Conservation (phyloP, 2,797 vertebrate genomes). For the Pipistrellus pipistrellus region DNA sequence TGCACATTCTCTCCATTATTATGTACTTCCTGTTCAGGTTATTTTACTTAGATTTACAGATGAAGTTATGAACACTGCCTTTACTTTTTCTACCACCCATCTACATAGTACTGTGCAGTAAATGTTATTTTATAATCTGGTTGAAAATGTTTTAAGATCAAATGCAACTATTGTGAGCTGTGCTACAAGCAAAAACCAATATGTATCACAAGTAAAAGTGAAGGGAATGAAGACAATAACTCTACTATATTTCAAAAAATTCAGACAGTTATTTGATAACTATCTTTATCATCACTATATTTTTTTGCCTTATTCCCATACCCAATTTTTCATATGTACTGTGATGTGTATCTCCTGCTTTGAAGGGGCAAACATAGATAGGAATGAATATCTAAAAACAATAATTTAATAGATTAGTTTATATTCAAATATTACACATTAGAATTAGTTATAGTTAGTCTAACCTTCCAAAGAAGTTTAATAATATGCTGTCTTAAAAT, state of each 20-base stretch:
- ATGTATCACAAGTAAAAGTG: background rate
- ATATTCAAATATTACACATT: background rate
- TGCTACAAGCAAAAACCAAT: background rate
- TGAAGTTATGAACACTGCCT: background rate
- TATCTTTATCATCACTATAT: background rate
- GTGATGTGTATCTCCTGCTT: background rate
- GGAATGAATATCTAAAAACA: constrained; percentile 5
- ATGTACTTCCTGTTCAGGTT: background rate
- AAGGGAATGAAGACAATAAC: background rate
- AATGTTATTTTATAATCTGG: background rate
- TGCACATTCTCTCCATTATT: background rate
- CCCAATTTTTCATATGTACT: background rate
- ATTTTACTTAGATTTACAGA: constrained; percentile 20
- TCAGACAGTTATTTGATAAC: background rate
- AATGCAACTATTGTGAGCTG: background rate
- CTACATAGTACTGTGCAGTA: background rate
- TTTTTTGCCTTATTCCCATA: background rate
- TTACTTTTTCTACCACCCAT: background rate
- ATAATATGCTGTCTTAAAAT: background rate
- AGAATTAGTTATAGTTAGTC: constrained; percentile 31
- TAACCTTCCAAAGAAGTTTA: background rate
- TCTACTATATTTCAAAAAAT: background rate
- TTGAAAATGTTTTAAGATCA: constrained; percentile 23
- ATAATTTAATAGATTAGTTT: background rate
- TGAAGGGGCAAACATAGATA: background rate